Evolutionary conservation across 2,888 invertebrate species (phyloP).

Genomic region (Aleiodes leptofemur): DNA sequence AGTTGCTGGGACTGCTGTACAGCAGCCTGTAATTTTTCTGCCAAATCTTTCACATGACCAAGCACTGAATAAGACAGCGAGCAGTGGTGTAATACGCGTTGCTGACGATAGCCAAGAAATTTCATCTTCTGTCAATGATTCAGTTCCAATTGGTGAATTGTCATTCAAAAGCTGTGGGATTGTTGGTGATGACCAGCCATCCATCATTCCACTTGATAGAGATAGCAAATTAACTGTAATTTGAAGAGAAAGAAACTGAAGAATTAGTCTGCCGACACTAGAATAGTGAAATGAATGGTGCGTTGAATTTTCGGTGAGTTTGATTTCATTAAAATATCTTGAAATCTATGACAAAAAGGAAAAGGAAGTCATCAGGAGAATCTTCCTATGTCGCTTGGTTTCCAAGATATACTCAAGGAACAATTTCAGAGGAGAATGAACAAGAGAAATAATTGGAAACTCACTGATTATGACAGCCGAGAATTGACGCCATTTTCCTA

Average conservation of each 20-base stretch:
- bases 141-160: slow-evolving; percentile 73
- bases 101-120: slow-evolving; percentile 78
- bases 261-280: no score
- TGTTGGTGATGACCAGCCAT: slow-evolving; percentile 80
- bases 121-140: slow-evolving; percentile 76
- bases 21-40: slow-evolving; percentile 77
- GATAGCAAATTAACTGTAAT: slow-evolving; percentile 6
- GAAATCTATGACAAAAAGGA: no score
- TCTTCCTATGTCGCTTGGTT: no score
- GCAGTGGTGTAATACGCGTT: slow-evolving; percentile 78
- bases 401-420: no score
- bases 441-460: slow-evolving; percentile 40
- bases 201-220: slow-evolving; percentile 72
- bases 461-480: slow-evolving; percentile 60
- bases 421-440: no score
- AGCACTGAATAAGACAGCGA: slow-evolving; percentile 75
- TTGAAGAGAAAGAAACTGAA: neutral
- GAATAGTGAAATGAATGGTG: no score
- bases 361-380: no score
- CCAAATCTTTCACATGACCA: slow-evolving; percentile 76
- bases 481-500: slow-evolving; percentile 63
- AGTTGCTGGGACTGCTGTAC: slow-evolving; percentile 77
- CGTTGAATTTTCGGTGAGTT: no score
- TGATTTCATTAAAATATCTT: neutral
- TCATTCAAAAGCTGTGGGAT: slow-evolving; percentile 73